These are phyloP conservation scores for Acanthopleura granulata DNA, from an alignment of 2,888 invertebrate species.

Conservation along the genomic window DNA sequence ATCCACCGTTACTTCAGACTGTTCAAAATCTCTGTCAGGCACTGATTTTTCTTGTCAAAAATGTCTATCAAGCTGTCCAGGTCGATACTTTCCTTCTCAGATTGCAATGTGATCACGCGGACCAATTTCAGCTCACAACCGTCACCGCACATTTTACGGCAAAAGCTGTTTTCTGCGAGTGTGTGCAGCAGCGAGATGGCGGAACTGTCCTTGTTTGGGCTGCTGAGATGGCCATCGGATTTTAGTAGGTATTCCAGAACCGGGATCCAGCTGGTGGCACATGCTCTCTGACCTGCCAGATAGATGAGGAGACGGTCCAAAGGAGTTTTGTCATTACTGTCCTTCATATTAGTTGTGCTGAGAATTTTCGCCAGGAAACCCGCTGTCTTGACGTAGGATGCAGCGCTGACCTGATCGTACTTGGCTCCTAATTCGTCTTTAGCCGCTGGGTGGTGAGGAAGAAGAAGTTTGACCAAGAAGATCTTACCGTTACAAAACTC, in stretches of 20 bases:
- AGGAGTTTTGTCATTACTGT: background rate
- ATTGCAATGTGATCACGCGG: background rate
- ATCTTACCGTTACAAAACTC: constrained; percentile 6
- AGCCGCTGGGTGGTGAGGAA: constrained; percentile 9
- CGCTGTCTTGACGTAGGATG: constrained; percentile 6
- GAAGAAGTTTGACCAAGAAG: background rate
- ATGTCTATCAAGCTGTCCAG: background rate
- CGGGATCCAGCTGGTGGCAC: background rate
- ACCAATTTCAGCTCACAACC: background rate
- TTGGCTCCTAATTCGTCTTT: background rate
- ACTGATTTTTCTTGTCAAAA: background rate
- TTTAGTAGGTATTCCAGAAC: background rate
- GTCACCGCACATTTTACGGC: background rate
- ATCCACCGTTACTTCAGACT: background rate
- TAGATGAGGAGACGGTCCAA: background rate
- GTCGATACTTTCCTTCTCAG: background rate
- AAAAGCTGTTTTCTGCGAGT: background rate
- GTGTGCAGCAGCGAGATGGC: background rate
- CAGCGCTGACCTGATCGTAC: constrained; percentile 4
- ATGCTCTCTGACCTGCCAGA: background rate
- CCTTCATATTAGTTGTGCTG: background rate
- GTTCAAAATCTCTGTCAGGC: background rate
- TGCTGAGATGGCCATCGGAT: background rate
- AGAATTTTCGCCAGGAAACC: background rate
- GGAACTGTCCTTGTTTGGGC: background rate